phyloP scores from a whole-genome alignment of 92 coral and sea anemone genomes.

The Palythoa grandiflora region DNA sequence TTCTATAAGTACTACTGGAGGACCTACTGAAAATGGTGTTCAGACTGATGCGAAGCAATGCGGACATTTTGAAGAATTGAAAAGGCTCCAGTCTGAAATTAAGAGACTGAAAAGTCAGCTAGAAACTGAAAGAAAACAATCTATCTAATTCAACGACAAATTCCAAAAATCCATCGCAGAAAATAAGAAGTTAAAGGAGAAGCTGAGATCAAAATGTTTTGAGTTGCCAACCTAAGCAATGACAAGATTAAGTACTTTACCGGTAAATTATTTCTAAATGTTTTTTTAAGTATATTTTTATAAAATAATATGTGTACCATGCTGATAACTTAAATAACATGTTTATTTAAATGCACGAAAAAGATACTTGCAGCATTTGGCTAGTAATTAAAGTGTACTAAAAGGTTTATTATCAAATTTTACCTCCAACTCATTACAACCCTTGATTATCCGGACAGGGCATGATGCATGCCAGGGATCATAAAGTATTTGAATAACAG shows the following conservation, averaged over 20 bases:
- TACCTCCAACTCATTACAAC: not conserved
- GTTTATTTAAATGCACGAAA: slow-evolving; percentile 27
- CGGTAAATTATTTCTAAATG: slow-evolving; percentile 29
- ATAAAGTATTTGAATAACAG: too few species aligned
- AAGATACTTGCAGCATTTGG: slow-evolving; percentile 29
- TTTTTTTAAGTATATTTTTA: slow-evolving; percentile 21
- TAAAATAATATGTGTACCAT: slow-evolving; percentile 21
- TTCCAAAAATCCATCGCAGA: slow-evolving; percentile 26
- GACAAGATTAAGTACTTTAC: slow-evolving; percentile 36
- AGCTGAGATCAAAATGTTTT: slow-evolving; percentile 25
- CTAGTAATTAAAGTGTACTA: slow-evolving; percentile 32
- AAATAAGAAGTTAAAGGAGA: slow-evolving; percentile 28
- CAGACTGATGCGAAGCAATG: slow-evolving; percentile 10
- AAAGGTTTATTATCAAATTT: slow-evolving; percentile 32
- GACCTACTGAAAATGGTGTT: slow-evolving; percentile 17
- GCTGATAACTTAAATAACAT: not conserved
- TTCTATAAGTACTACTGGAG: not conserved
- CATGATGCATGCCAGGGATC: too few species aligned
- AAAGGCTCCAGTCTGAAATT: slow-evolving; percentile 26
- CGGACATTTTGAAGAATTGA: slow-evolving; percentile 15
- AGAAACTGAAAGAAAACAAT: slow-evolving; percentile 19
- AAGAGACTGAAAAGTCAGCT: slow-evolving; percentile 22
- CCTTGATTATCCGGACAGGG: not conserved
- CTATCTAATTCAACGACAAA: slow-evolving; percentile 20
- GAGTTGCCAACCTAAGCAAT: slow-evolving; percentile 35